Percentiles rank a stretch among this genome's conserved stretches.
Conservation (phyloP, 2,888 invertebrate species). For the Epicampocera succincta region DNA sequence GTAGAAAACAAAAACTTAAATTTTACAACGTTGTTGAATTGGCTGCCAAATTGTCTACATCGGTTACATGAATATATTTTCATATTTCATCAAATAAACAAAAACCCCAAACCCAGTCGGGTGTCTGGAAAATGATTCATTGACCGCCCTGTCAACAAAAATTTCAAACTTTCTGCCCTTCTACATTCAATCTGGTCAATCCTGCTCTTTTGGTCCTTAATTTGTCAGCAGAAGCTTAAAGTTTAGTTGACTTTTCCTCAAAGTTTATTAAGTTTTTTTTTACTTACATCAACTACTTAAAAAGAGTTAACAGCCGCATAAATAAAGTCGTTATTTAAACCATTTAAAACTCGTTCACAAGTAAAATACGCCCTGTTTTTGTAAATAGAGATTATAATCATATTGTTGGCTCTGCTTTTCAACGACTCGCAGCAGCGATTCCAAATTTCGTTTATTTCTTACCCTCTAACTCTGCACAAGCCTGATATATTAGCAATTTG, state of each 20-base stretch:
- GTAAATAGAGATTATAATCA: conserved; percentile 26
- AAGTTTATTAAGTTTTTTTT: conserved; percentile 1
- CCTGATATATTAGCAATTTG: conserved; percentile 61
- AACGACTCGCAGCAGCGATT: neutral
- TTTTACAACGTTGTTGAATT: too few species aligned
- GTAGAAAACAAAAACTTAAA: too few species aligned
- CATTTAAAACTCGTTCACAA: conserved; percentile 57
- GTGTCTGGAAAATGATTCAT: neutral
- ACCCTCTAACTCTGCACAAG: conserved; percentile 13
- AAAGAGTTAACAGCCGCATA: conserved; percentile 58
- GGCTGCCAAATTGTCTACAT: too few species aligned
- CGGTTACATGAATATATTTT: too few species aligned
- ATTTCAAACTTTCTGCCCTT: conserved; percentile 9
- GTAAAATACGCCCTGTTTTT: conserved; percentile 33
- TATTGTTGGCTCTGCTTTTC: conserved; percentile 43
- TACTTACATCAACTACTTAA: conserved; percentile 26
- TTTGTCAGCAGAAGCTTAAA: conserved; percentile 45
- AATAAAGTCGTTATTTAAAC: conserved; percentile 52
- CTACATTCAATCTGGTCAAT: neutral
- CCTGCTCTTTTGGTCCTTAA: conserved; percentile 15
- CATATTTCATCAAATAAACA: too few species aligned
- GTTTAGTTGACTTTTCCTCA: neutral
- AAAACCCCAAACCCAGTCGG: too few species aligned
- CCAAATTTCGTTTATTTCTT: neutral
- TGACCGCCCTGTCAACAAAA: neutral